Percentiles rank a stretch among this genome's conserved stretches.
These are phyloP conservation scores for Drosophila kurseongensis DNA, from an alignment of 1,140 invertebrate species.

Conservation along the genomic window DNA sequence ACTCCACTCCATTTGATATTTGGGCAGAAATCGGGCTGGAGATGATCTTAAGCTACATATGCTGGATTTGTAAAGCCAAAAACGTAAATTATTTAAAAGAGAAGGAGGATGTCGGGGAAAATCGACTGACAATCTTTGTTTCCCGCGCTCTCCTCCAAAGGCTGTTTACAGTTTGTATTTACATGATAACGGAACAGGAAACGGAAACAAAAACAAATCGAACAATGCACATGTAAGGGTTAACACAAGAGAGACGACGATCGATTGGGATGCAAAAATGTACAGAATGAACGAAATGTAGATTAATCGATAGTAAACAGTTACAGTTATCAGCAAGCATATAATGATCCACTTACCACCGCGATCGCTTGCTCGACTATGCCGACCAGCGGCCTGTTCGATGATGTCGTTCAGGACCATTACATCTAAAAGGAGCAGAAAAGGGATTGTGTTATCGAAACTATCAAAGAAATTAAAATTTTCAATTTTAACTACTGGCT, in stretches of 20 bases:
- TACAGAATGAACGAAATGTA: slow-evolving; percentile 70
- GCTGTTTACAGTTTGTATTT: slow-evolving; percentile 38
- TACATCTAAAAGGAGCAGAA: slow-evolving; percentile 89
- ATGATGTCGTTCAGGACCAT: slow-evolving; percentile 99
- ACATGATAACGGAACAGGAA: slow-evolving; percentile 51
- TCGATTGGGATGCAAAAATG: slow-evolving; percentile 54
- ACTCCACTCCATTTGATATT: neutral
- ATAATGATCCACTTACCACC: slow-evolving; percentile 90
- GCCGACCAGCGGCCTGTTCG: slow-evolving; percentile 95
- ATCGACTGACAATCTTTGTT: slow-evolving; percentile 25
- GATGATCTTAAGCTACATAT: slow-evolving; percentile 35
- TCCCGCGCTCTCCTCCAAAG: neutral
- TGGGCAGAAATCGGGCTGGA: neutral
- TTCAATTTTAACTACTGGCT: neutral
- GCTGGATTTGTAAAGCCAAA: slow-evolving; percentile 20
- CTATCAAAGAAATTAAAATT: neutral
- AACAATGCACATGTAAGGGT: slow-evolving; percentile 64
- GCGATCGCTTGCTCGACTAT: slow-evolving; percentile 92
- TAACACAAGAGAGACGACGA: slow-evolving; percentile 62
- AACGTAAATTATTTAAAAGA: slow-evolving; percentile 12
- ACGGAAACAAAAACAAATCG: slow-evolving; percentile 20
- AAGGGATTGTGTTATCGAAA: slow-evolving; percentile 3
- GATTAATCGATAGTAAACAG: slow-evolving; percentile 31
- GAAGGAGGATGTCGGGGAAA: slow-evolving; percentile 16
- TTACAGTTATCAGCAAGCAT: slow-evolving; percentile 22